Base-by-base conservation (phyloP, 2,888 invertebrate species). In the Ceramica pisi region DNA sequence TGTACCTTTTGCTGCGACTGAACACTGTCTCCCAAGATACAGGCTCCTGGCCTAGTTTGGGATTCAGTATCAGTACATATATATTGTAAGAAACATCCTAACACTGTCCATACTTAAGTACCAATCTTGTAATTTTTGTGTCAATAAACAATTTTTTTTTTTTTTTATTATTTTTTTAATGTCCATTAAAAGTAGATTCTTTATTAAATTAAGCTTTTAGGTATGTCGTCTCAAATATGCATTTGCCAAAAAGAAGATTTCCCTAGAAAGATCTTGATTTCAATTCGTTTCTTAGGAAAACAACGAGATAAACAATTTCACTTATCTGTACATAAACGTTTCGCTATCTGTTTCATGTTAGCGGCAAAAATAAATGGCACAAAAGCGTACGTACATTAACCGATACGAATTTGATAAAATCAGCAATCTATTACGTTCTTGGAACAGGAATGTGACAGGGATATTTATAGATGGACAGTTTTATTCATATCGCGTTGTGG, bases 401-500 rank as follows among this genome's bases (percentile, higher is more conserved):
- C 38, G 83, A 81, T 80, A 81, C 69, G 80, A 80, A 57, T 70
- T 65, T 46, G 76, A 84, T 83, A 83, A 78, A 82, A 85, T 73
- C 64, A 64, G 78, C 75, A 72, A 78, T 80, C 62, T 78, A 71
- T 23, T 70, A 63, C n/a, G n/a, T n/a, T n/a, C n/a, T n/a, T n/a
- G n/a, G n/a, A n/a, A n/a, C n/a, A n/a, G n/a, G n/a, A n/a, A n/a
- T n/a, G n/a, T n/a, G 50, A 55, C 68, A 59, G 31, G 23, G 38
- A 75, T 75, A 85, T 83, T 75, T 71, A 75, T 78, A 83, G 70
- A 61, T 59, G 7, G 35, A 63, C 73, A 67, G 66, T 76, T 70
- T 75, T 83, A 85, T 82, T 75, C 67, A 71, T 69, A 75, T 63
- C 64, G 57, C 53, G 71, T 82, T 80, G 67, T 70, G 67, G 67